Base-by-base conservation (phyloP, 2,113 vertebrate genomes). In the Potamarius usumacintae region DNA sequence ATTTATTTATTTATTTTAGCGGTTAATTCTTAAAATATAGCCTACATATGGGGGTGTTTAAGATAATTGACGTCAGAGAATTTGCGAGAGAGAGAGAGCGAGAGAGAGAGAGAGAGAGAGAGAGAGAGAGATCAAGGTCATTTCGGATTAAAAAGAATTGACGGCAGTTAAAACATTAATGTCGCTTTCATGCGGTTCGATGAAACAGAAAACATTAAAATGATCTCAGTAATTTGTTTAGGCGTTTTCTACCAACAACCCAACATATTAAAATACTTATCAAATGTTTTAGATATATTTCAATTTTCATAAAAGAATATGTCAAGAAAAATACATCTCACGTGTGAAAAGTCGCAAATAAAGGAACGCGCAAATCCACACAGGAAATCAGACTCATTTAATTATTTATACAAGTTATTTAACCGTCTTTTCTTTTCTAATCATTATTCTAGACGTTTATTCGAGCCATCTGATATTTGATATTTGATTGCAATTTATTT, bases 71-170 rank as follows among this genome's bases (percentile, higher is more conserved):
- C n/a, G 52, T 57, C 52, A 79, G 77, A 17, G 50, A n/a, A 10
- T 22, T 50, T 11, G 72, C 5, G 34, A 50, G 42, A 77, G 74
- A 77, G 48, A 25, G 77, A 27, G n/a, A 57, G 52, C 57, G 77
- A 57, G 77, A 30, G 77, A 79, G 77, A 79, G 74, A 77, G 74
- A 77, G 72, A 48, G 71, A 48, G 34, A 20, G 67, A 30, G 27
- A 34, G 67, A 34, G 30, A 42, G 30, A 18, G 69, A 42, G 76
- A 79, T 79, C 76, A 79, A 57, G 77, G 77, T 80, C 77, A 80
- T 80, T 80, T 57, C 77, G 53, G 77, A 27, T 30, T 80, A 57
- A 57, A 79, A 79, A 80, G n/a, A 30, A 10, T 9, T 80, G 76
- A 79, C 53, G 53, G 57, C 15, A 30, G 57, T 80, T 30, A 53